Conservation (phyloP, 2,113 vertebrate species). For the Clarias batrachus region DNA sequence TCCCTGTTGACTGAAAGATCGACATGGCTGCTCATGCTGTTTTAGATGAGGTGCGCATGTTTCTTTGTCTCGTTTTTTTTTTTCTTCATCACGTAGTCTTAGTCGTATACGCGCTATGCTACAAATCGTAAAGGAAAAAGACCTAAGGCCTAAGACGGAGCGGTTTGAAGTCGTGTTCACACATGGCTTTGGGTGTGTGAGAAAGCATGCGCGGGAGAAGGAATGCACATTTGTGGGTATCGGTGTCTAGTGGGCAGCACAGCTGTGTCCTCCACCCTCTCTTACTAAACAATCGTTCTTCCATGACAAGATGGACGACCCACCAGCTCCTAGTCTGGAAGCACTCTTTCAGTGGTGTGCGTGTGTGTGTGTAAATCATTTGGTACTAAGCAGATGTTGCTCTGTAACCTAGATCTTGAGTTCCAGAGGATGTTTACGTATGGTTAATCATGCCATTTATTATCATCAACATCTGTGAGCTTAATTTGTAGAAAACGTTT, state of each 20-base stretch:
- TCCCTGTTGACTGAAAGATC: too few relatives aligned
- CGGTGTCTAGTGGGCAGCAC: slow-evolving; percentile 58
- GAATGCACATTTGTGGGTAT: slow-evolving; percentile 32
- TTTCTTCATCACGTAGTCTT: background rate
- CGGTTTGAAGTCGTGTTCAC: background rate
- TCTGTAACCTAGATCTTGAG: slow-evolving; percentile 28
- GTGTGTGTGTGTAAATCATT: slow-evolving; percentile 16
- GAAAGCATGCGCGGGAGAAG: background rate
- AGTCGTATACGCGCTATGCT: background rate
- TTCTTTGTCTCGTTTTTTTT: too few relatives aligned
- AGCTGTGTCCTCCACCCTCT: slow-evolving; percentile 67
- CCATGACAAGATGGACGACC: slow-evolving; percentile 69
- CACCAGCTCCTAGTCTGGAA: slow-evolving; percentile 63
- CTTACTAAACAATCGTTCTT: slow-evolving; percentile 63
- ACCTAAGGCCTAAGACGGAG: background rate
- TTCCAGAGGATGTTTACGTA: slow-evolving; percentile 24
- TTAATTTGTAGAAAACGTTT: background rate
- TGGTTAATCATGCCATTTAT: slow-evolving; percentile 31
- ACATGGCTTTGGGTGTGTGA: background rate
- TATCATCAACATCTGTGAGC: slow-evolving; percentile 3
- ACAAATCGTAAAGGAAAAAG: background rate
- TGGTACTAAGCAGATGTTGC: slow-evolving; percentile 36
- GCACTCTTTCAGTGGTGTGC: slow-evolving; percentile 53
- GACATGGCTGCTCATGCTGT: too few relatives aligned
- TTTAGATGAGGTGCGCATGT: too few relatives aligned